Evolutionary conservation across 2,797 vertebrate species (phyloP), one percentile per base, ranked within the genome.

Genomic region (Arrhamphus sclerolepis): DNA sequence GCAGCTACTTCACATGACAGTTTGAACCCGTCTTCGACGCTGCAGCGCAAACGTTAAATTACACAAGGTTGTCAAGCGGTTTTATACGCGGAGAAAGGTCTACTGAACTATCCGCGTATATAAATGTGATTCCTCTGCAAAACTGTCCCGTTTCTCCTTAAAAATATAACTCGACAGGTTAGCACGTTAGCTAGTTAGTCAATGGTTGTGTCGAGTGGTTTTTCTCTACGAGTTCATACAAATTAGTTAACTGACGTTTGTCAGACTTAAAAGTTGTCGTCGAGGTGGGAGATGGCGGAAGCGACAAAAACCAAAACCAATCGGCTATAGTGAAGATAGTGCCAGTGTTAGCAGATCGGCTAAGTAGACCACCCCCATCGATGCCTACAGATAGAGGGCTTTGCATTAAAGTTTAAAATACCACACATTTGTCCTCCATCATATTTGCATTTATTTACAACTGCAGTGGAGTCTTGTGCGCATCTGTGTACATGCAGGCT

Each of bases 361-460:
- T 60, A 26, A 16, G n/a, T 16, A 40, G 54, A 40, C 14, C 43
- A 7, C 34, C 46, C 44, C 1, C 8, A 39, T 57, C n/a, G 17
- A 2, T 34, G 10, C 51, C 51, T 38, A 53, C 34, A 13, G 46
- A 59, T 47, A 31, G 17, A 22, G 46, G 41, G 55, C 43, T 40
- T 71, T 57, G 51, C 48, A 42, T 34, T 72, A 75, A 89, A 90
- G 81, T 89, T 89, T 80, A 34, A 55, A 21, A 54, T 62, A 7
- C 17, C 16, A 31, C 29, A 60, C 51, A 22, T 66, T 56, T 59
- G 44, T 40, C 62, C 17, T n/a, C n/a, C 2, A 11, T 2, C 47
- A 38, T 48, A 55, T 21, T 0, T 53, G 21, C n/a, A 46, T 18
- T 19, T 31, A 24, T 1, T 7, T 6, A 29, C 6, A 5, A 34